phyloP scores from a whole-genome alignment of 1,140 invertebrate genomes.

The Meloidogyne chitwoodi region DNA sequence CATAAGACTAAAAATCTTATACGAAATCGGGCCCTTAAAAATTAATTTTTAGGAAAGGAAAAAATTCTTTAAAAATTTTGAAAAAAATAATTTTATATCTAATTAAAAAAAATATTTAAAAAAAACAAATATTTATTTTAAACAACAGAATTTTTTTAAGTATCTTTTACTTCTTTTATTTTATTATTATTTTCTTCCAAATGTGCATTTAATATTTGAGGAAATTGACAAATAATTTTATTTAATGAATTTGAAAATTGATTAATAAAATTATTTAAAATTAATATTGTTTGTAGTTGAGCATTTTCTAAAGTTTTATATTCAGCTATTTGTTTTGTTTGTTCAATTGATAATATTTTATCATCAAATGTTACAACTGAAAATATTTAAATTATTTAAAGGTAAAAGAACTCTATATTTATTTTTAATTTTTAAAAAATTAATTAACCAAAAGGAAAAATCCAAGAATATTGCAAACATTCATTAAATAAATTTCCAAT shows the following conservation, averaged over 20 bases:
- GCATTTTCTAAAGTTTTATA: background rate
- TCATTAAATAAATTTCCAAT: background rate
- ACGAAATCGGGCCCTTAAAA: too few species aligned
- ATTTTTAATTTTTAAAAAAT: background rate
- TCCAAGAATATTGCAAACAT: slow-evolving; percentile 3
- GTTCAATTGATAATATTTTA: slow-evolving; percentile 3
- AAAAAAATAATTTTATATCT: too few species aligned
- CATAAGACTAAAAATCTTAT: too few species aligned
- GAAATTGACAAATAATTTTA: background rate
- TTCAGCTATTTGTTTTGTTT: background rate
- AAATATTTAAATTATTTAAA: too few species aligned
- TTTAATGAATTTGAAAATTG: slow-evolving; percentile 3
- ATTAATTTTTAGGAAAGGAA: too few species aligned
- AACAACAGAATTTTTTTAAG: too few species aligned
- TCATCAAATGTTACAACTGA: slow-evolving; percentile 5
- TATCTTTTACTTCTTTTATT: background rate
- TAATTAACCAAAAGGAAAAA: slow-evolving; percentile 1
- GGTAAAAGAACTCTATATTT: background rate
- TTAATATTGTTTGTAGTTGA: background rate
- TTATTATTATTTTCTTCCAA: background rate
- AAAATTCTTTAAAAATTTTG: too few species aligned
- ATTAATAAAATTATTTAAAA: background rate
- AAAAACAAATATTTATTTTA: too few species aligned
- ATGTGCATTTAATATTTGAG: slow-evolving; percentile 3
- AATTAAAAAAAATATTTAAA: too few species aligned